Evolutionary conservation across 2,888 invertebrate species (phyloP).

Genomic region (Aphodius sticticus): DNA sequence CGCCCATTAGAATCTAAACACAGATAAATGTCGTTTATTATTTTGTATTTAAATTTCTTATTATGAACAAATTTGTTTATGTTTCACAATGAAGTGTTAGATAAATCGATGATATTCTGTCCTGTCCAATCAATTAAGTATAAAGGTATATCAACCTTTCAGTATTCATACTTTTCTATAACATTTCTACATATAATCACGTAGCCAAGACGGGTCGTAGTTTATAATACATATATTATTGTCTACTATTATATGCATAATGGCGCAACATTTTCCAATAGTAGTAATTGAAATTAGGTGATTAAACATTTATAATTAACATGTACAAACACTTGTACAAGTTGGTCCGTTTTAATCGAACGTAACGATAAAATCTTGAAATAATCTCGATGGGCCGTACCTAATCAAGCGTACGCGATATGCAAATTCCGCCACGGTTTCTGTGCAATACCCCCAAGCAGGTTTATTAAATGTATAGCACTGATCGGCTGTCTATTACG

Average conservation of each 20-base stretch:
- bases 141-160: neutral
- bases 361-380: neutral
- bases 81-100: too few species aligned
- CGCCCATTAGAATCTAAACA: too few species aligned
- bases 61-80: too few species aligned
- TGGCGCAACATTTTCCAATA: neutral
- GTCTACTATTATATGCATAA: neutral
- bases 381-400: conserved; percentile 4
- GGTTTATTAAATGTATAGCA: neutral
- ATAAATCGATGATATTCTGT: too few species aligned
- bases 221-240: neutral
- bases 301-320: conserved; percentile 4
- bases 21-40: too few species aligned
- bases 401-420: conserved; percentile 4
- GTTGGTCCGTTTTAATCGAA: neutral
- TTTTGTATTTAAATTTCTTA: too few species aligned
- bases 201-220: neutral
- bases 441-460: neutral
- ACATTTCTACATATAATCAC: neutral
- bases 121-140: too few species aligned
- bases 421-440: conserved; percentile 4
- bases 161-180: neutral
- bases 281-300: conserved; percentile 4
- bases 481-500: neutral
- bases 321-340: neutral